Evolutionary conservation across 1,140 invertebrate genomes (phyloP).

Genomic region (Papilio machaon): DNA sequence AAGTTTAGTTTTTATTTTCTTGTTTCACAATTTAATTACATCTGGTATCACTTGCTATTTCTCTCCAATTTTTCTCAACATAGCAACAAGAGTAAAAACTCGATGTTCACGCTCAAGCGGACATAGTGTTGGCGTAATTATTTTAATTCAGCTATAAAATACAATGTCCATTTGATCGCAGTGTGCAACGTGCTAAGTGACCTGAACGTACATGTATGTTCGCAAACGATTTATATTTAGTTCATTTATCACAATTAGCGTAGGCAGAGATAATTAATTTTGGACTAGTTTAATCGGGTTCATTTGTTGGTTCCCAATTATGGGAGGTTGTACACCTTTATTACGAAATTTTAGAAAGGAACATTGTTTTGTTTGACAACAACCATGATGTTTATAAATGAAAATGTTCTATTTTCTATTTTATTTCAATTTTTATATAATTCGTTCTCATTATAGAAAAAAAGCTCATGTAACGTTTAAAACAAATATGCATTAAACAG

Average conservation of each 20-base stretch:
- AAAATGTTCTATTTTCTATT: background rate
- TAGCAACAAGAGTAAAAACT: slow-evolving; percentile 11
- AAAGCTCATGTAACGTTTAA: background rate
- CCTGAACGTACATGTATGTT: background rate
- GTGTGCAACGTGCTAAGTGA: background rate
- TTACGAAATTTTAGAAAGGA: background rate
- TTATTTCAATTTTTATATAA: background rate
- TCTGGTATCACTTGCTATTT: background rate
- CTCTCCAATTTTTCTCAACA: background rate
- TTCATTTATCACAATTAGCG: background rate
- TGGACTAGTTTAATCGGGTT: background rate
- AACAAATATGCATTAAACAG: background rate
- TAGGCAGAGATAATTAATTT: background rate
- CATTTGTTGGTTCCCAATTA: background rate
- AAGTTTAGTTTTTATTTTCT: background rate
- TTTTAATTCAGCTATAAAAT: slow-evolving; percentile 17
- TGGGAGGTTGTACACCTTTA: background rate
- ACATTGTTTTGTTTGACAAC: background rate
- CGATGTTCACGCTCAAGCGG: slow-evolving; percentile 7
- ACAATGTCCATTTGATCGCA: background rate
- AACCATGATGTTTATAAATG: background rate
- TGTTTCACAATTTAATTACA: background rate
- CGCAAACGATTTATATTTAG: background rate
- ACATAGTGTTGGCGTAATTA: background rate
- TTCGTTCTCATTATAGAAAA: background rate